Evolutionary conservation across 2,113 vertebrate species (phyloP), one percentile per base, ranked within the genome.

Genomic region (Perca flavescens): DNA sequence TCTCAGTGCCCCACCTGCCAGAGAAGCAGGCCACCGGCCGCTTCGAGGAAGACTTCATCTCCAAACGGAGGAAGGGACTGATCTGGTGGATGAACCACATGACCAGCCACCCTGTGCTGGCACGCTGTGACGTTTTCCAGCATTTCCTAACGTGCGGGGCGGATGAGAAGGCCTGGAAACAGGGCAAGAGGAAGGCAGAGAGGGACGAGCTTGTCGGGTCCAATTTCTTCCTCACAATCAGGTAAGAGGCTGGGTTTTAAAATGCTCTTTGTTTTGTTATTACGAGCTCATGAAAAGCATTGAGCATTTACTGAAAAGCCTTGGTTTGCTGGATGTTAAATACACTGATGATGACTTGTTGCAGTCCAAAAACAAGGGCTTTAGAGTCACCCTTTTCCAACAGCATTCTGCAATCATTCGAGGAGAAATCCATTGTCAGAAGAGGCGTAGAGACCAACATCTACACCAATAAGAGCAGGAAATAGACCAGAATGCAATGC

Each of bases 31-130:
- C 98, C 86, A 99, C 98, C 0, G 98, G 98, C 2, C 97, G 98
- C 77, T 99, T 99, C 0, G 98, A 99, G 86, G 98, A 99, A 93
- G 98, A 99, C 94, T 99, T 99, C 91, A 97, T 99, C 85, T 97
- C 97, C 70, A 99, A 99, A 86, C 96, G 98, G 52, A 94, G 98
- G 84, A 99, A 98, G 84, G 98, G 98, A 17, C 81, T 99, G 79
- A 96, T 97, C 0, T 99, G 98, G 97, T 99, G 98, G 98, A 99
- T 99, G 98, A 98, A 98, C 91, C 98, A 99, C 89, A 99, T 99
- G 98, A 97, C 95, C 82, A 98, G 96, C 86, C 98, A 99, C 88
- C 98, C 98, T 0, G 97, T 99, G 83, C 89, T 99, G 87, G 97
- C 97, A 0, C 97, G 96, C 83, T 99, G 97, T 0, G 96, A 99